Base-by-base conservation (phyloP, 2,113 vertebrate genomes). In the Notiomystis cincta region DNA sequence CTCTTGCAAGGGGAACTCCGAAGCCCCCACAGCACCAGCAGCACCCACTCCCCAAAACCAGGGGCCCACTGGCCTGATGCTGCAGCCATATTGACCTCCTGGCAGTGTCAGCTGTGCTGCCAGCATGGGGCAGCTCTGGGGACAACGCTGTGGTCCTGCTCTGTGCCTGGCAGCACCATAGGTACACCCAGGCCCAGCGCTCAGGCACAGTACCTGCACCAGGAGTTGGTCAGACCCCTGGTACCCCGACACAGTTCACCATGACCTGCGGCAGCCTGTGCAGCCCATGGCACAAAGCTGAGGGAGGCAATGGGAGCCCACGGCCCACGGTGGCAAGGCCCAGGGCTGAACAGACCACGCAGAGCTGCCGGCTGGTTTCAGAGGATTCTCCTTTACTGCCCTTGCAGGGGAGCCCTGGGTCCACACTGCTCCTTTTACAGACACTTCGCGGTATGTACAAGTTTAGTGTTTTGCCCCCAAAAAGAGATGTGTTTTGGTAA, bases 381-480 rank as follows among this genome's bases (percentile, higher is more conserved):
- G 48, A 82, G 67, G 83, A 90, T 83, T 94, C 91, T 89, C 72
- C 67, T 97, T 97, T 97, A 97, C 96, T 97, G 94, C 77, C 95
- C 70, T 23, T 19, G 20, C 44, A 37, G 82, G 16, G 61, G 70
- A 60, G 89, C 81, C 91, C 18, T 38, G 83, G 87, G 47, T 21
- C 77, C 60, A 20, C 45, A 65, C 87, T 47, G 86, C 73, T 27
- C 14, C 40, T 89, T 72, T 84, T 85, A 96, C 94, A 90, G 80
- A 95, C 91, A n/a, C 96, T 86, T 48, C 0, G 15, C 10, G 12
- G 50, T 75, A 86, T 66, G 37, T 90, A 93, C 93, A 94, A 10
- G 27, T 60, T 96, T 95, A 96, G 97, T 97, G 97, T 89, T 97
- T 66, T 82, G n/a, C 51, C 93, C 94, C 89, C 72, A 33, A 22